Conservation (phyloP, 2,888 invertebrate species). For the Pyrocoelia pectoralis region DNA sequence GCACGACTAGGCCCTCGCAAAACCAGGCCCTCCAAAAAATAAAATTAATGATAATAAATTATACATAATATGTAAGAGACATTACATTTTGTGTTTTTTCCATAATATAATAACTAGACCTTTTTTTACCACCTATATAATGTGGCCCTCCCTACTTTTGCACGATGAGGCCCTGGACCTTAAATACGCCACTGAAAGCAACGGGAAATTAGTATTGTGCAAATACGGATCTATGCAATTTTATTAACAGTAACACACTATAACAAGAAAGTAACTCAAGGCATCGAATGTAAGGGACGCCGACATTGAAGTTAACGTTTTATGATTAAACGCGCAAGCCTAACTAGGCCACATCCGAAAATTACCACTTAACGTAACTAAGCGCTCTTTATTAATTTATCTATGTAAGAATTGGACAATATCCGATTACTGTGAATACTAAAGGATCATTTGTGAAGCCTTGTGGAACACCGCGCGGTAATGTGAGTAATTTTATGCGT, state of each 20-base stretch:
- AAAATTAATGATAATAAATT: too few species aligned
- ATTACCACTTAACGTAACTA: not conserved
- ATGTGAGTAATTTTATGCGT: not conserved
- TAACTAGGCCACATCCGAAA: conserved; percentile 7
- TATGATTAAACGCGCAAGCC: not conserved
- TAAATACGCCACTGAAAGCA: too few species aligned
- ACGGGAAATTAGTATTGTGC: conserved; percentile 5
- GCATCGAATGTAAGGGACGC: not conserved
- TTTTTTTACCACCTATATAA: too few species aligned
- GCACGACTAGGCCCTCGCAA: too few species aligned
- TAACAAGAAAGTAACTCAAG: conserved; percentile 7
- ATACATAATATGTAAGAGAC: too few species aligned
- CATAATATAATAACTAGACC: too few species aligned
- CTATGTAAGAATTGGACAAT: not conserved
- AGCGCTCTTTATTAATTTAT: not conserved
- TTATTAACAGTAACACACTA: conserved; percentile 1
- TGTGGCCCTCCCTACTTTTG: too few species aligned
- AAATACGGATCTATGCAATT: conserved; percentile 12
- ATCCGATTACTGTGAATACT: not conserved
- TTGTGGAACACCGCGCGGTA: conserved; percentile 5
- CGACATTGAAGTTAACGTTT: not conserved
- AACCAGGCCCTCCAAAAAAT: too few species aligned
- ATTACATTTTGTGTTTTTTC: too few species aligned
- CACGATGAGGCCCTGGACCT: too few species aligned
- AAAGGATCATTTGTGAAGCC: not conserved